These are phyloP conservation scores for Thumatha senex DNA, from an alignment of 2,888 invertebrate genomes.

Conservation along the genomic window DNA sequence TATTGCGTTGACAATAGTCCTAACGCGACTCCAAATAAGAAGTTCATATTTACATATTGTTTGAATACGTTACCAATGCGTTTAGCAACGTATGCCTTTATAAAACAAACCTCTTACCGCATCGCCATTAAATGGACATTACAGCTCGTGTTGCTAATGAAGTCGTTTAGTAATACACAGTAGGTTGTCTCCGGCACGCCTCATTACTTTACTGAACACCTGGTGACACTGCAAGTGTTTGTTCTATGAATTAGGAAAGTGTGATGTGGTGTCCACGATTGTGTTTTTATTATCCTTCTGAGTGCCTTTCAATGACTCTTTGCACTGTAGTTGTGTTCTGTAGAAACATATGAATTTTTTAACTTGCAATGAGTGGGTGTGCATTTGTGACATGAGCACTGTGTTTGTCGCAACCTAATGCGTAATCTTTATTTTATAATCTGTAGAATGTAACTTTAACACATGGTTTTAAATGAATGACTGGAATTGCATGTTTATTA, in stretches of 20 bases:
- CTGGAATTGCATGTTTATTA: neutral
- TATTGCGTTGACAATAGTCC: constrained; percentile 40
- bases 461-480: neutral
- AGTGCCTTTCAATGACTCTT: neutral
- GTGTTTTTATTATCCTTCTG: too few relatives aligned
- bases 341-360: constrained; percentile 14
- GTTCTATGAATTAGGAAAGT: constrained; percentile 34
- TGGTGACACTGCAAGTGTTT: constrained; percentile 40
- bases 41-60: constrained; percentile 47
- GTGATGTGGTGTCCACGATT: constrained; percentile 13
- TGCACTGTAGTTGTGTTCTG: constrained; percentile 9
- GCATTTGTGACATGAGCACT: constrained; percentile 21
- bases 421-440: constrained; percentile 8
- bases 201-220: constrained; percentile 32
- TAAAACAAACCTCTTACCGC: constrained; percentile 26
- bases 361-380: constrained; percentile 14
- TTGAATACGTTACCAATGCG: constrained; percentile 37
- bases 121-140: constrained; percentile 24
- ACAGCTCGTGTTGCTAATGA: constrained; percentile 43
- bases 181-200: constrained; percentile 39
- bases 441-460: constrained; percentile 16
- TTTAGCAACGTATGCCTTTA: constrained; percentile 57
- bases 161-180: constrained; percentile 50
- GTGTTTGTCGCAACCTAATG: constrained; percentile 22
- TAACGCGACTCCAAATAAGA: constrained; percentile 37